Evolutionary conservation across 30 jellyfish, hydroid and myxozoan species (phyloP).

Genomic region (Hydractinia echinata): DNA sequence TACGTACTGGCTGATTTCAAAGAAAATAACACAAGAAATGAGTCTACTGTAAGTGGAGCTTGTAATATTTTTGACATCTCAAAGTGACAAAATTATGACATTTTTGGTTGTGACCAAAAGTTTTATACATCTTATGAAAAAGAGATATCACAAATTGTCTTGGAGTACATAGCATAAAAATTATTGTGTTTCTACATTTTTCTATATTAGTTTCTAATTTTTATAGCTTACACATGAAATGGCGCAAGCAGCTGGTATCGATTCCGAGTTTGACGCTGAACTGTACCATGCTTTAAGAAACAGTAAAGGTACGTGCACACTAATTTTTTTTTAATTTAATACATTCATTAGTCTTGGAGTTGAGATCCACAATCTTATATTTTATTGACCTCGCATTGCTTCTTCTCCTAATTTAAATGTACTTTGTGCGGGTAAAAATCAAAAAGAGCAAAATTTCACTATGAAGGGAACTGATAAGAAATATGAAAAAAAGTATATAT

Average conservation of each 20-base stretch:
- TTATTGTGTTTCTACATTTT: not conserved
- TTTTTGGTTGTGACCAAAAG: too few relatives aligned
- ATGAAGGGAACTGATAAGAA: too few relatives aligned
- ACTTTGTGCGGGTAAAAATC: too few relatives aligned
- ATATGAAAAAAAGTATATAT: too few relatives aligned
- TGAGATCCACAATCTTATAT: too few relatives aligned
- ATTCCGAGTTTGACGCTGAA: conserved; percentile 85
- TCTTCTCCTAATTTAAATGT: too few relatives aligned
- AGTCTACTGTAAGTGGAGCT: conserved; percentile 59
- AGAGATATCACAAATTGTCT: not conserved
- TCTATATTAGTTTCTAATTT: not conserved
- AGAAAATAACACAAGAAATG: conserved; percentile 71
- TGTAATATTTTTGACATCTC: not conserved
- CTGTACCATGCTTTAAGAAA: conserved; percentile 67
- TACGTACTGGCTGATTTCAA: conserved; percentile 73
- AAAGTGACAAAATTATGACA: too few relatives aligned
- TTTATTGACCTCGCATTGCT: too few relatives aligned
- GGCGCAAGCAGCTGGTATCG: conserved; percentile 94
- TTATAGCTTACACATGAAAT: conserved; percentile 83
- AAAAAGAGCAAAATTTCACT: too few relatives aligned
- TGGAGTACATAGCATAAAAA: not conserved
- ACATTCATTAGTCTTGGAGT: too few relatives aligned
- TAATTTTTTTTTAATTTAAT: too few relatives aligned
- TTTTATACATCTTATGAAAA: too few relatives aligned
- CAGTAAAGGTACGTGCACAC: conserved; percentile 45